Conservation (phyloP, 2,797 vertebrate genomes). For the Odontamblyopus rebecca region DNA sequence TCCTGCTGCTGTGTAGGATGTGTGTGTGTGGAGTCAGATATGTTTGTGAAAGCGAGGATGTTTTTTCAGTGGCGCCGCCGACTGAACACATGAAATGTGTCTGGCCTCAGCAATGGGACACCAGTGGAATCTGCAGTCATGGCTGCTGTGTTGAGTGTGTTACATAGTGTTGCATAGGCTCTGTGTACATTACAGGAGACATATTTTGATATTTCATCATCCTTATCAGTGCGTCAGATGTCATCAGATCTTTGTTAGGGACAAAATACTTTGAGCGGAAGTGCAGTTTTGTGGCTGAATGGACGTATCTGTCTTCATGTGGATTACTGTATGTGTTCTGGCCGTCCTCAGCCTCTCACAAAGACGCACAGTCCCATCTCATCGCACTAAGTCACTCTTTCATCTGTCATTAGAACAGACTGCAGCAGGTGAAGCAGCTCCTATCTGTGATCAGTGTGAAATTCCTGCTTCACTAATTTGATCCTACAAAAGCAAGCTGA, state of each 20-base stretch:
- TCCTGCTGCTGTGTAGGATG: constrained; percentile 25
- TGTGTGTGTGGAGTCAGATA: constrained; percentile 23
- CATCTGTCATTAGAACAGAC: constrained; percentile 75
- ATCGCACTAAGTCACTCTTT: constrained; percentile 69
- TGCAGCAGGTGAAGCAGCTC: constrained; percentile 71
- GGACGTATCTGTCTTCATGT: constrained; percentile 52
- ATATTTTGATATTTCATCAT: constrained; percentile 52
- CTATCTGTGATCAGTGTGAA: constrained; percentile 75
- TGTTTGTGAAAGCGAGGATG: constrained; percentile 47
- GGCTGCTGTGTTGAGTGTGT: constrained; percentile 19
- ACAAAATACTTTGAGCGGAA: constrained; percentile 16
- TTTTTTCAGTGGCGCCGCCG: constrained; percentile 58
- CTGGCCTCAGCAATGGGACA: constrained; percentile 32
- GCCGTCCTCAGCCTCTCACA: constrained; percentile 51
- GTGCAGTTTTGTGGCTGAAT: constrained; percentile 29
- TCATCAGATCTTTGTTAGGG: constrained; percentile 37
- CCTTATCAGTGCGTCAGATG: constrained; percentile 26
- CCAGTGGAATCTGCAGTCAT: constrained; percentile 14
- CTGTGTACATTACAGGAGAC: constrained; percentile 19
- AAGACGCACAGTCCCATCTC: constrained; percentile 66
- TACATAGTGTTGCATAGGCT: constrained; percentile 23
- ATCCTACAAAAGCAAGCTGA: constrained; percentile 81
- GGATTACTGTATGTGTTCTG: constrained; percentile 65
- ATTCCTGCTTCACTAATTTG: constrained; percentile 81
- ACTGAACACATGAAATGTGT: constrained; percentile 40